These are phyloP conservation scores for Drosophila mojavensis DNA, from an alignment of 1,140 invertebrate genomes.

Conservation along the genomic window DNA sequence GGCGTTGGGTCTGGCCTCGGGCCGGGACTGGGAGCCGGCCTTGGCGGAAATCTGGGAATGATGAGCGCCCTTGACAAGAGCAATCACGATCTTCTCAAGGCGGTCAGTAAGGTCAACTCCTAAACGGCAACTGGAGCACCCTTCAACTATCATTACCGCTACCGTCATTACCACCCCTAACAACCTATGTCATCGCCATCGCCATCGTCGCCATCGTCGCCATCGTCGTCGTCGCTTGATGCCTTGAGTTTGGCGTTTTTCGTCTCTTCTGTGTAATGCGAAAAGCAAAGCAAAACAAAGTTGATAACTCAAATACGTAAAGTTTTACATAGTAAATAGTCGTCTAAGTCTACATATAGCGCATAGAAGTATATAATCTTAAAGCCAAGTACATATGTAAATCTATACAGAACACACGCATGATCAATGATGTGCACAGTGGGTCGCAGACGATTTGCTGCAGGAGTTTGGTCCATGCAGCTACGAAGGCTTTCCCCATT, in stretches of 20 bases:
- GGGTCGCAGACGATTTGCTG: slow-evolving; percentile 14
- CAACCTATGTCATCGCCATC: slow-evolving; percentile 38
- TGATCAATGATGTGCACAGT: slow-evolving; percentile 28
- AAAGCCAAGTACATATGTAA: slow-evolving; percentile 13
- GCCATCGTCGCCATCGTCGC: slow-evolving; percentile 25
- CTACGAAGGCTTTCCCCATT: slow-evolving; percentile 30
- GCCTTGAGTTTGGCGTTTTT: slow-evolving; percentile 59
- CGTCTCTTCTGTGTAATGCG: slow-evolving; percentile 55
- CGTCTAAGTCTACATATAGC: slow-evolving; percentile 69
- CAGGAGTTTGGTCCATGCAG: background rate
- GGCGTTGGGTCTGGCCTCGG: slow-evolving; percentile 63
- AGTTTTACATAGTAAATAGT: slow-evolving; percentile 83
- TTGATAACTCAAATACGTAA: slow-evolving; percentile 83
- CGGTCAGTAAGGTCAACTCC: slow-evolving; percentile 87
- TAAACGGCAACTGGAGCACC: slow-evolving; percentile 73
- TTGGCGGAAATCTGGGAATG: slow-evolving; percentile 83
- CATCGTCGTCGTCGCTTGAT: slow-evolving; percentile 47
- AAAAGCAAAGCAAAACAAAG: slow-evolving; percentile 63
- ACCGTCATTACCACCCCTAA: slow-evolving; percentile 31
- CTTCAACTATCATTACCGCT: slow-evolving; percentile 33
- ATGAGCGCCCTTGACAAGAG: slow-evolving; percentile 86
- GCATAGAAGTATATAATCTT: slow-evolving; percentile 26
- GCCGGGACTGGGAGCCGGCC: slow-evolving; percentile 63
- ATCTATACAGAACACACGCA: slow-evolving; percentile 22
- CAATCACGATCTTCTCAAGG: slow-evolving; percentile 86